These are phyloP conservation scores for Mixornis gularis DNA, from an alignment of 2,113 vertebrate species.

Conservation along the genomic window DNA sequence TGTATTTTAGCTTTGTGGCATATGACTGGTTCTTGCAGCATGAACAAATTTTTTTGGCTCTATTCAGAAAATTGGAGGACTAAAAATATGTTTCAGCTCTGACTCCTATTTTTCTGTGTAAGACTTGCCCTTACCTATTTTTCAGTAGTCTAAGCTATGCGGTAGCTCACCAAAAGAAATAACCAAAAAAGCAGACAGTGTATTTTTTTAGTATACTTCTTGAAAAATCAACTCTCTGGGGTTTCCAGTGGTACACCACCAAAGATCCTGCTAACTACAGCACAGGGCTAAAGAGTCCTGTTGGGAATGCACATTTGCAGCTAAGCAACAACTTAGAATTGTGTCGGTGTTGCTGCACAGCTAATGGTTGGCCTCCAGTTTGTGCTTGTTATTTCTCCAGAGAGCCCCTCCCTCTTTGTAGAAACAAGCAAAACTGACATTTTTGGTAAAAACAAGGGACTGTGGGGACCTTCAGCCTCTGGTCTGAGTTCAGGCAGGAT, in stretches of 20 bases:
- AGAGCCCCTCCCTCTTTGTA: neutral
- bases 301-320: neutral
- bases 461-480: neutral
- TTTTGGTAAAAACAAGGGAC: neutral
- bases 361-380: neutral
- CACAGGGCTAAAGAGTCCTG: neutral
- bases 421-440: neutral
- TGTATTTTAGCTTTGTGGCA: neutral
- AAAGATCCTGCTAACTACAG: neutral
- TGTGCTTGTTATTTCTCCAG: neutral
- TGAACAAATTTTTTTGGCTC: neutral
- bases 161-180: neutral
- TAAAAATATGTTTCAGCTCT: neutral
- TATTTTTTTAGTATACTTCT: neutral
- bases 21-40: neutral
- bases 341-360: rapidly evolving
- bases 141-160: neutral
- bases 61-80: neutral
- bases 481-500: neutral
- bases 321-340: neutral
- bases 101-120: neutral
- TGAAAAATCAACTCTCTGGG: neutral
- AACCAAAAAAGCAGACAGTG: neutral
- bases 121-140: neutral
- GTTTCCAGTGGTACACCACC: neutral